Percentiles rank a stretch among this genome's conserved stretches.
Conservation (phyloP, 2,113 vertebrate species). For the Anas platyrhynchos region DNA sequence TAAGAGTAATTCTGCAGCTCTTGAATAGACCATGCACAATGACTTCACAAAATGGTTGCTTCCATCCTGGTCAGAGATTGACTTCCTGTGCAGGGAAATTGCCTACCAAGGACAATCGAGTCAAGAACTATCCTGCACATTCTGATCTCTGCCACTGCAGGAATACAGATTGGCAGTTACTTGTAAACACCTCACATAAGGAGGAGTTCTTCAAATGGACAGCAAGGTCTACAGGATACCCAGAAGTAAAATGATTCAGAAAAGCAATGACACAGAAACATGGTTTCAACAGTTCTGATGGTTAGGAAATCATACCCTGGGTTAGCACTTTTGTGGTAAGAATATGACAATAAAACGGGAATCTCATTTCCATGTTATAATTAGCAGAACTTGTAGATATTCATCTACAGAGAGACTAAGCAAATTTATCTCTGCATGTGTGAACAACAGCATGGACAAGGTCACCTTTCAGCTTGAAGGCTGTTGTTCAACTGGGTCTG, state of each 20-base stretch:
- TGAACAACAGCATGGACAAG: background rate
- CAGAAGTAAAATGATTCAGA: background rate
- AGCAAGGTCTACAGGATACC: background rate
- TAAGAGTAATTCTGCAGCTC: constrained; percentile 1
- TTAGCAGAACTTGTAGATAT: background rate
- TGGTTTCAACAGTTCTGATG: background rate
- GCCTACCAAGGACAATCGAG: background rate
- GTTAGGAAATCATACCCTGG: background rate
- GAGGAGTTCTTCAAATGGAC: background rate
- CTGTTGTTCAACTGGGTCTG: background rate
- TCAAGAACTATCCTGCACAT: no score
- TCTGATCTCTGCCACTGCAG: background rate
- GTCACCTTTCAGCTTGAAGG: background rate
- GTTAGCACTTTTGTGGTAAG: background rate
- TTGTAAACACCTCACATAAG: background rate
- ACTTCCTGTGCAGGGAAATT: background rate
- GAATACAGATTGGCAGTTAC: background rate
- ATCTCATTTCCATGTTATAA: background rate
- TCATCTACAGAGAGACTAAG: background rate
- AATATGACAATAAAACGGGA: background rate
- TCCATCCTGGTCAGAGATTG: background rate
- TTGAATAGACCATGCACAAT: background rate
- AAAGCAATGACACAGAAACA: background rate
- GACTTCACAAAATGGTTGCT: background rate
- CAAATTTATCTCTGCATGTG: background rate